Evolutionary conservation across 1,140 invertebrate species (phyloP).

Genomic region (Apis florea): DNA sequence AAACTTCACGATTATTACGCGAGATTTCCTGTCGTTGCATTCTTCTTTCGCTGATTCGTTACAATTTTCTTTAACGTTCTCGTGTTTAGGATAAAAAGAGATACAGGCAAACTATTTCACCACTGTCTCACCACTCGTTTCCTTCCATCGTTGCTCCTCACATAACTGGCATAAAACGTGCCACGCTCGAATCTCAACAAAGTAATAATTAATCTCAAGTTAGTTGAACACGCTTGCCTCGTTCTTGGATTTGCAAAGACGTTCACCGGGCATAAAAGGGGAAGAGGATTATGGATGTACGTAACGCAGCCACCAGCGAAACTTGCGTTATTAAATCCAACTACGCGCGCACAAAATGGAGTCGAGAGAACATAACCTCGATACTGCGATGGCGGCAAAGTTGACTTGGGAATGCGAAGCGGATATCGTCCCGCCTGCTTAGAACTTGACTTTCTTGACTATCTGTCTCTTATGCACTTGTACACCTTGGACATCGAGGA

Average conservation of each 20-base stretch:
- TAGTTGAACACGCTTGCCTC: constrained; percentile 17
- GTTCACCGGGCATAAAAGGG: background rate
- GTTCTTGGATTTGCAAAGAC: background rate
- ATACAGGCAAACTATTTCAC: background rate
- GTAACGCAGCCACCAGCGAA: constrained; percentile 18
- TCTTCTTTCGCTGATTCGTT: background rate
- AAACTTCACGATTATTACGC: background rate
- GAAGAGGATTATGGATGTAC: constrained; percentile 7
- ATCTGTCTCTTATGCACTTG: constrained; percentile 22
- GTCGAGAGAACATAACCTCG: constrained; percentile 14
- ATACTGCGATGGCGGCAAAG: constrained; percentile 22
- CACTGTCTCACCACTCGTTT: no score
- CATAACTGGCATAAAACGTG: background rate
- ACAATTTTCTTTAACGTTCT: background rate
- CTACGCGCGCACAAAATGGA: constrained; percentile 32
- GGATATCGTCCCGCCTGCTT: constrained; percentile 51
- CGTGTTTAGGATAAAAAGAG: background rate
- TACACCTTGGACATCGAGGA: background rate
- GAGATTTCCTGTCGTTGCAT: background rate
- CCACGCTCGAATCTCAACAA: background rate
- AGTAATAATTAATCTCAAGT: constrained; percentile 39
- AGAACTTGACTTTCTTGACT: constrained; percentile 37
- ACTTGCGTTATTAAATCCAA: constrained; percentile 62
- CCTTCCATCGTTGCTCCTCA: background rate
- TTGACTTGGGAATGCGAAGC: constrained; percentile 48